Evolutionary conservation across 2,113 vertebrate species (phyloP).

Genomic region (Catharus fuscescens): DNA sequence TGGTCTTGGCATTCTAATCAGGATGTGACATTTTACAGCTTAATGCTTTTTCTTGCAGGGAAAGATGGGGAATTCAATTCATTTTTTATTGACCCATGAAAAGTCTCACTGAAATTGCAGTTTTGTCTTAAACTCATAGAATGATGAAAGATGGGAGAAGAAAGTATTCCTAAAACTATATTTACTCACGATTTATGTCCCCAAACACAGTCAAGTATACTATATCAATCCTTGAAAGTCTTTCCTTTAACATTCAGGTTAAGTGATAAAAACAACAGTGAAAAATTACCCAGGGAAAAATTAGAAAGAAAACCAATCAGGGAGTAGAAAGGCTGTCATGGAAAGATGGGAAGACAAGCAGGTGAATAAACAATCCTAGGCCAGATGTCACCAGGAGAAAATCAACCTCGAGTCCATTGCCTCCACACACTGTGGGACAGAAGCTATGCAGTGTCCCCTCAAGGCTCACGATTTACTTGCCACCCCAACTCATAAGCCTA

Average conservation of each 20-base stretch:
- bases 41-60: neutral
- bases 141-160: neutral
- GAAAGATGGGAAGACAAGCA: neutral
- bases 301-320: fast-evolving
- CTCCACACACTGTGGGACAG: neutral
- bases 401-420: neutral
- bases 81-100: neutral
- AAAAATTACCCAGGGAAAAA: neutral
- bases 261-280: neutral
- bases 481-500: neutral
- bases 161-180: neutral
- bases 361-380: neutral
- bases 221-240: neutral
- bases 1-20: neutral
- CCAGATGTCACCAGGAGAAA: neutral
- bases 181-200: neutral
- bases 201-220: neutral
- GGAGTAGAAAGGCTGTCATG: neutral
- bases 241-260: neutral
- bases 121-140: neutral
- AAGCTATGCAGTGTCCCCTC: neutral
- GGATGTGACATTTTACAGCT: neutral
- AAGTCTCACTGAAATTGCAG: neutral
- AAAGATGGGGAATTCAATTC: neutral
- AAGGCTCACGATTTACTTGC: neutral